Base-by-base conservation (phyloP, 1,140 invertebrate genomes). In the Aplysia californica region DNA sequence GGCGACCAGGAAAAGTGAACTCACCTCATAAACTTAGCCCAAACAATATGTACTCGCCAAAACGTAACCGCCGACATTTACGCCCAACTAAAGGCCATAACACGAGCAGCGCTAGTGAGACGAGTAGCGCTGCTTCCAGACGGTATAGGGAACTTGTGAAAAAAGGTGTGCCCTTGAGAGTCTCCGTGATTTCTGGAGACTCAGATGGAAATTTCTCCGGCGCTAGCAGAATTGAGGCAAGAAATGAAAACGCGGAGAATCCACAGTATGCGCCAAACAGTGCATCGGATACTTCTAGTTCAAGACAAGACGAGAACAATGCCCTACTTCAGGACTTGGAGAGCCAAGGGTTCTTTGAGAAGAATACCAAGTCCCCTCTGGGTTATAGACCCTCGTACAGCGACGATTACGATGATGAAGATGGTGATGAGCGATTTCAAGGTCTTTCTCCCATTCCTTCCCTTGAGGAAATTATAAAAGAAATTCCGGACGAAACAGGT, bases 121-220 rank as follows among this genome's bases (percentile, higher is more conserved):
- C 75, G 29, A 77, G 72, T 35, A 78, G 71, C 38, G 80, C 76
- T 15, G 85, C 84, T 23, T 80, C 77, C 0, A 81, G 80, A 70
- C 68, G 85, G 41, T 87, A 87, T 56, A 70, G 81, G 29, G 84
- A 86, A 80, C 77, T 87, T 2, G 74, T 81, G 10, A 82, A 81
- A 56, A 80, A 83, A 73, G 86, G 85, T 5, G 84, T 86, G 56
- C 85, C 85, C 10, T 36, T 87, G 18, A 55, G 85, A 38, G 82
- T 84, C 5, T 86, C 86, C 21, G 79, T 82, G 0, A 80, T 87
- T 5, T 36, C 58, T 35, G 72, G 70, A 6, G 68, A 56, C 26
- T 23, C 36, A n/a, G n/a, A n/a, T n/a, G n/a, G n/a, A n/a, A n/a
- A n/a, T n/a, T n/a, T n/a, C n/a, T n/a, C n/a, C n/a, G n/a, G n/a